These are phyloP conservation scores for Cheilosia vulpina DNA, from an alignment of 2,888 invertebrate species.

Conservation along the genomic window DNA sequence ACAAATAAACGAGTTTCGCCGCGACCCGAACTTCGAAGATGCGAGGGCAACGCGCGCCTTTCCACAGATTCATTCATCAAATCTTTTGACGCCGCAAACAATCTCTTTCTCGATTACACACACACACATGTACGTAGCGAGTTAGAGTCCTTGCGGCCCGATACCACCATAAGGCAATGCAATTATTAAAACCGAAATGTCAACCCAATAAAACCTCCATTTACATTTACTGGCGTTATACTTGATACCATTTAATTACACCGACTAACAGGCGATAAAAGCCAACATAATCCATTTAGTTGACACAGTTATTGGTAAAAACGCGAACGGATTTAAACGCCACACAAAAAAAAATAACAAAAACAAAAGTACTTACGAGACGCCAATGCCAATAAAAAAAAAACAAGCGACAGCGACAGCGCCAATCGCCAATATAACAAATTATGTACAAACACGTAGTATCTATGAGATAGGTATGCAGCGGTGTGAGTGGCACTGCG, in stretches of 20 bases:
- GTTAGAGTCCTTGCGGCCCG: constrained; percentile 4
- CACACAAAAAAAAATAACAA: constrained; percentile 21
- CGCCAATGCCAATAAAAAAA: constrained; percentile 37
- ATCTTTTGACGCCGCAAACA: constrained; percentile 14
- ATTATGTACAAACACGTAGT: constrained; percentile 46
- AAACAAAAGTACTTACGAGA: constrained; percentile 8
- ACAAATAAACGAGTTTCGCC: constrained; percentile 61
- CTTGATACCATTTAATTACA: constrained; percentile 68
- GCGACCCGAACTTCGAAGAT: constrained; percentile 11
- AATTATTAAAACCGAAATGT: background rate
- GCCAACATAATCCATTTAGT: constrained; percentile 70
- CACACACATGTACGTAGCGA: background rate
- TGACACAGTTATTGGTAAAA: constrained; percentile 64
- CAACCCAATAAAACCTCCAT: constrained; percentile 36
- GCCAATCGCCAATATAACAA: constrained; percentile 52
- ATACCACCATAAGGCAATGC: background rate
- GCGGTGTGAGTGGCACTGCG: constrained; percentile 55
- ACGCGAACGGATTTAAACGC: constrained; percentile 39
- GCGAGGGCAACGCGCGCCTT: background rate
- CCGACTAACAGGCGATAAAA: constrained; percentile 69
- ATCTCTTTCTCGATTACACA: constrained; percentile 9
- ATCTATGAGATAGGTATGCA: constrained; percentile 56
- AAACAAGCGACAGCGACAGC: constrained; percentile 41
- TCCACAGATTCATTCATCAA: constrained; percentile 51
- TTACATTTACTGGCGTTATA: constrained; percentile 19